Evolutionary conservation across 2,797 vertebrate genomes (phyloP), one percentile per base, ranked within the genome.

Genomic region (Lerista edwardsae): DNA sequence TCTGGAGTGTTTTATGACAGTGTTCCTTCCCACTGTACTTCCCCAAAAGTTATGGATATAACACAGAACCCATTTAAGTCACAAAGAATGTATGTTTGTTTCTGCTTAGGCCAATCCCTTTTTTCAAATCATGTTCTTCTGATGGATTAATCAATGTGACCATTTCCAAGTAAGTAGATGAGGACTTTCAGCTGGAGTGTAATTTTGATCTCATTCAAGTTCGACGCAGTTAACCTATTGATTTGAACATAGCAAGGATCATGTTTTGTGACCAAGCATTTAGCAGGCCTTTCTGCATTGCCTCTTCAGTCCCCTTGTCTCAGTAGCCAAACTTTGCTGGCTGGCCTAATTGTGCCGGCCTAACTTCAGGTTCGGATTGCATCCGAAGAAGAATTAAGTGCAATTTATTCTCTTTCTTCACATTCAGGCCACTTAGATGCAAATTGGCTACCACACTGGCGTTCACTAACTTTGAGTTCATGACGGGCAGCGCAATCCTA

Each of bases 321-420:
- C 17, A 75, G 47, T n/a, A n/a, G n/a, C n/a, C n/a, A n/a, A n/a
- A n/a, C n/a, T n/a, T n/a, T n/a, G n/a, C n/a, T n/a, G n/a, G n/a
- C n/a, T n/a, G n/a, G n/a, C n/a, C n/a, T n/a, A n/a, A n/a, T n/a
- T n/a, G n/a, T n/a, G n/a, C n/a, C n/a, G n/a, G n/a, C n/a, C n/a
- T n/a, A n/a, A n/a, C n/a, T n/a, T n/a, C n/a, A n/a, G n/a, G n/a
- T n/a, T n/a, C n/a, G n/a, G n/a, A n/a, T n/a, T n/a, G n/a, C n/a
- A n/a, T n/a, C n/a, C n/a, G n/a, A n/a, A n/a, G n/a, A n/a, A 61
- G 17, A 2, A 71, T 83, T 82, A 21, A 69, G 79, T 64, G 57
- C 1, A 44, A 29, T 31, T 79, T 47, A 79, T 79, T 79, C 55
- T 67, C 34, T 79, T 79, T 79, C 62, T 34, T 51, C 77, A 79